Conservation (phyloP, 2,113 vertebrate species). For the Clarias magur region DNA sequence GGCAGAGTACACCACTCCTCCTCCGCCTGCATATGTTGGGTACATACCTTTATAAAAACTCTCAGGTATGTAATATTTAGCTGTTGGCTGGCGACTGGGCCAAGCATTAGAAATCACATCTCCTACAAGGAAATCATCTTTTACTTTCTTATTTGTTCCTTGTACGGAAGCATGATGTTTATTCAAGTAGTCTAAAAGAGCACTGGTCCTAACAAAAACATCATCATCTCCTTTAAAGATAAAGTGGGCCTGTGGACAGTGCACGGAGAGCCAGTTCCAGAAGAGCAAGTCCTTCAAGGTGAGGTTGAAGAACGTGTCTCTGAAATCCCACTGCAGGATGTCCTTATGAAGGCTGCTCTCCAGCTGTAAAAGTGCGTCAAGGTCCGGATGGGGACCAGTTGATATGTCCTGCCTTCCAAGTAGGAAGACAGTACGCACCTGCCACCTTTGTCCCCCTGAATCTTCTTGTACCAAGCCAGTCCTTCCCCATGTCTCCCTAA, state of each 20-base stretch:
- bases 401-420: constrained; percentile 72
- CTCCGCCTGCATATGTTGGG: constrained; percentile 77
- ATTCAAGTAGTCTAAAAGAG: constrained; percentile 70
- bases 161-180: constrained; percentile 26
- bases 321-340: constrained; percentile 79
- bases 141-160: constrained; percentile 24
- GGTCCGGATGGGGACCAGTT: constrained; percentile 70
- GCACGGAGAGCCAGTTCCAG: constrained; percentile 70
- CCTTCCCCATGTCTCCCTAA: constrained; percentile 77
- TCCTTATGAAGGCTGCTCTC: constrained; percentile 71
- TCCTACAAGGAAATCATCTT: constrained; percentile 70
- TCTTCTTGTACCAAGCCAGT: constrained; percentile 63
- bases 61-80: constrained; percentile 78
- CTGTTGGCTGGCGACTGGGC: constrained; percentile 69
- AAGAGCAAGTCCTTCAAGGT: constrained; percentile 80
- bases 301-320: constrained; percentile 77
- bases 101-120: constrained; percentile 73
- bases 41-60: constrained; percentile 74
- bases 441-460: constrained; percentile 38
- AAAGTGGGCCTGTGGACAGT: constrained; percentile 67
- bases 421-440: constrained; percentile 72
- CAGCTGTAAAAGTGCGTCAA: constrained; percentile 66
- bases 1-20: constrained; percentile 75
- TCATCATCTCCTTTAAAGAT: constrained; percentile 81
- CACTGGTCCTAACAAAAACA: constrained; percentile 73